Base-by-base conservation (phyloP, 1,140 invertebrate species). In the Hylaeus anthracinus region DNA sequence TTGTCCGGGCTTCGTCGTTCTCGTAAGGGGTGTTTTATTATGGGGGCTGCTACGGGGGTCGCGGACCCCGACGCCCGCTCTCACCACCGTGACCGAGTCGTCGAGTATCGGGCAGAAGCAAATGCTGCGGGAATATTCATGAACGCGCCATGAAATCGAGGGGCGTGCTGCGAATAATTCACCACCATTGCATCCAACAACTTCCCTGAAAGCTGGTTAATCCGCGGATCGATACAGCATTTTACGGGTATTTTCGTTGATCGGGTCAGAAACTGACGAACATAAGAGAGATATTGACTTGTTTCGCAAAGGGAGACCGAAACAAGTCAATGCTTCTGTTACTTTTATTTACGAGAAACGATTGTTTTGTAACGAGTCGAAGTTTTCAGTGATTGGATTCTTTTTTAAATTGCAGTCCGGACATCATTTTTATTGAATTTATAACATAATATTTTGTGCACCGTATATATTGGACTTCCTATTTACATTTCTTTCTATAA, bases 11-110 rank as follows among this genome's bases (percentile, higher is more conserved):
- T 51, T 69, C 85, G 81, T 85, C 75, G 55, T 73, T 67, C 84
- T 83, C 88, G 72, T 73, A 63, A 85, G 90, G 91, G 91, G 91
- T 91, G 91, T 90, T 92, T 92, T 92, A 92, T 92, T 92, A 87
- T 91, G 88, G 87, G 86, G 90, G 88, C 86, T 81, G 71, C 67
- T 58, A 82, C 84, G 83, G 78, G 81, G 67, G 55, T 51, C 72
- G 67, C 60, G 48, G 39, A 26, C 66, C 51, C 41, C 63, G 70
- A 70, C 63, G 51, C 75, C 26, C 79, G 79, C 79, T 83, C 79
- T 83, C 69, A 82, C 72, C 77, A 81, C 75, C 78, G 65, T 85
- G 83, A 82, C 72, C 73, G 48, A 79, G 63, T 75, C 66, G 71
- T 86, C 69, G 64, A 86, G 53, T 5, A 8, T 56, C 39, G 56